Evolutionary conservation across 2,797 vertebrate genomes (phyloP).

Genomic region (Phrynocephalus forsythii): DNA sequence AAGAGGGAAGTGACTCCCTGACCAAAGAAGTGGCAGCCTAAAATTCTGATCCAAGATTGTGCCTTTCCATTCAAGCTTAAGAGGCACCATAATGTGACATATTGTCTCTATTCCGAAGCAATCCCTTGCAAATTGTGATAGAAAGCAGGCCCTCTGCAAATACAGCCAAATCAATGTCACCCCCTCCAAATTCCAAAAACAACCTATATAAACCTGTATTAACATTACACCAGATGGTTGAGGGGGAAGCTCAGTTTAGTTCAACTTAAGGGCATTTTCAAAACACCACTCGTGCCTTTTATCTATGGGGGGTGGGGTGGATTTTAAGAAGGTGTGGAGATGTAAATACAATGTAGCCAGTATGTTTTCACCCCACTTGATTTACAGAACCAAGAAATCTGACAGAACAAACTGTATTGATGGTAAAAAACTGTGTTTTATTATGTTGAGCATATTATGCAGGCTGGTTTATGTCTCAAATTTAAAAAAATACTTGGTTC

Average conservation of each 20-base stretch:
- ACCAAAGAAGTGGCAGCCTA: accelerated
- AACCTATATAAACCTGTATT: not conserved
- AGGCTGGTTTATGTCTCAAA: not conserved
- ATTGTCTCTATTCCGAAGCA: not conserved
- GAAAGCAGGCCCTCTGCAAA: not conserved
- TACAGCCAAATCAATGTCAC: not conserved
- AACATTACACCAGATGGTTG: too few species aligned
- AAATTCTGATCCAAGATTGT: not conserved
- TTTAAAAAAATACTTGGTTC: not conserved
- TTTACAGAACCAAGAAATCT: not conserved
- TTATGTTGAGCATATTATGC: not conserved
- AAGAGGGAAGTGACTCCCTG: not conserved
- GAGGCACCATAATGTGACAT: not conserved
- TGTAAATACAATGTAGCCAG: not conserved
- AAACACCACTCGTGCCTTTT: not conserved
- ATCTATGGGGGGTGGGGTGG: not conserved
- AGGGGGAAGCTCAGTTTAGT: not conserved
- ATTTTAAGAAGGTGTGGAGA: not conserved
- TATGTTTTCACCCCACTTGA: not conserved
- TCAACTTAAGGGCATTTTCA: not conserved
- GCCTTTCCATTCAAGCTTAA: not conserved
- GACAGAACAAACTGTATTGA: not conserved
- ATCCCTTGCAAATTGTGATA: not conserved
- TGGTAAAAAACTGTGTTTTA: slow-evolving; percentile 2
- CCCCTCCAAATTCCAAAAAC: not conserved